A percentile compares a stretch with the other conserved stretches of the same genome.
phyloP scores from a whole-genome alignment of 2,888 invertebrate genomes.

The Gonocerus acuteangulatus region DNA sequence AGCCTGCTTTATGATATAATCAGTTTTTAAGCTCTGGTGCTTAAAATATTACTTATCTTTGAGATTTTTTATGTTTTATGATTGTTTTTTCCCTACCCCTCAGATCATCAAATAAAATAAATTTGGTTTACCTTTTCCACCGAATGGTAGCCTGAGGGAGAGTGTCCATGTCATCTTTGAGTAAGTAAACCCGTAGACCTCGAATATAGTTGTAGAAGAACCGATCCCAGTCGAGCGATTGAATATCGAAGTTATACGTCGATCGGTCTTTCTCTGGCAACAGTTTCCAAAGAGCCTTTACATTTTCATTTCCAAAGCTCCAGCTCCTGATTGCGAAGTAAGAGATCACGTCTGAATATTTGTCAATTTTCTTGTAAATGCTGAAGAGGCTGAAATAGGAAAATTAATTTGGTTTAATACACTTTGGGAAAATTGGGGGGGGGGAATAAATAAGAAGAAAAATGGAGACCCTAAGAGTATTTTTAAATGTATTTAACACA shows the following conservation, averaged over 20 bases:
- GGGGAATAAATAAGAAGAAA: not conserved
- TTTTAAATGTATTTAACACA: no score
- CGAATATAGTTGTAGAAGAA: constrained; percentile 62
- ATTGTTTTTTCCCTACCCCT: no score
- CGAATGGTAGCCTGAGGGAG: constrained; percentile 59
- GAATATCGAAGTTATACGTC: constrained; percentile 64
- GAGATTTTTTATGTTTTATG: no score
- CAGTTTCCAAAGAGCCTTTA: constrained; percentile 51
- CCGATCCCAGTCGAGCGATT: constrained; percentile 64
- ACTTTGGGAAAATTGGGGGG: not conserved
- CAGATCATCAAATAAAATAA: no score
- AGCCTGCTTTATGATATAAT: no score
- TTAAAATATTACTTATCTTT: no score
- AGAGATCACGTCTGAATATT: constrained; percentile 61
- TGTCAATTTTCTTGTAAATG: constrained; percentile 67
- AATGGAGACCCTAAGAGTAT: no score
- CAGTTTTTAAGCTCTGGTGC: no score
- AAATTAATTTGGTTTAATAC: not conserved
- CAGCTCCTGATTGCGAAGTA: constrained; percentile 76
- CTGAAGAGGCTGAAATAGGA: constrained; percentile 56
- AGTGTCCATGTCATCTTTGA: constrained; percentile 72
- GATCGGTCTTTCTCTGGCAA: constrained; percentile 53
- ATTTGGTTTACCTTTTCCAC: constrained; percentile 54
- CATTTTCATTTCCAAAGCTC: constrained; percentile 58
- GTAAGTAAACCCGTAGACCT: constrained; percentile 68